phyloP scores from a whole-genome alignment of 2,113 vertebrate genomes.

The Nettapus auritus region DNA sequence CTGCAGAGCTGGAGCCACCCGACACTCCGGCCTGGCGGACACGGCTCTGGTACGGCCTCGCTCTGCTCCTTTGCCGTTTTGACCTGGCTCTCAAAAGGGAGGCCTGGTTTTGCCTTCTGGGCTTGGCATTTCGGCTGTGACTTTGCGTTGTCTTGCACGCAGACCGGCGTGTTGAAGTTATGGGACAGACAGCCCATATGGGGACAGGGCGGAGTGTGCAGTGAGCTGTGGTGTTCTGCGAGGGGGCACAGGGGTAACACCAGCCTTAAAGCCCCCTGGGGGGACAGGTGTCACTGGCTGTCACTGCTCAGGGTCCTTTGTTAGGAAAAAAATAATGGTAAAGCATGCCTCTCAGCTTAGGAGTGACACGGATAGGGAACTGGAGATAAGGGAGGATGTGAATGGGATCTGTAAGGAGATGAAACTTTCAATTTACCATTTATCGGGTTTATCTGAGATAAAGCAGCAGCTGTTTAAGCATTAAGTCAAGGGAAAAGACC shows the following conservation, averaged over 20 bases:
- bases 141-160: not conserved
- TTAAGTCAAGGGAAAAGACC: not conserved
- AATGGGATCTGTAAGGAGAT: slow-evolving; percentile 14
- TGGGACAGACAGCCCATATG: not conserved
- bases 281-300: not conserved
- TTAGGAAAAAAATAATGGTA: not conserved
- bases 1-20: not conserved
- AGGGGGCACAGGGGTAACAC: not conserved
- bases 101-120: not conserved
- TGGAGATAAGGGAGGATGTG: not conserved
- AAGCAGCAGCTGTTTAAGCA: slow-evolving; percentile 34
- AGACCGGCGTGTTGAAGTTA: not conserved
- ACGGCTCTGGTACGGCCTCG: rapidly evolving
- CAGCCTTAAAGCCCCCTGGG: not conserved
- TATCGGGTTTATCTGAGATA: slow-evolving; percentile 53
- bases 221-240: not conserved
- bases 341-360: not conserved
- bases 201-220: rapidly evolving
- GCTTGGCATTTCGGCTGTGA: not conserved
- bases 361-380: not conserved
- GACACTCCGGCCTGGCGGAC: not conserved
- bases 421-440: slow-evolving; percentile 43
- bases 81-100: not conserved
- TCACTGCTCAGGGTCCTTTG: not conserved
- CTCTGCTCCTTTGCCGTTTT: not conserved